A percentile compares a stretch with the other conserved stretches of the same genome.
Evolutionary conservation across 2,888 invertebrate species (phyloP).

Genomic region (Deroplatys truncata): DNA sequence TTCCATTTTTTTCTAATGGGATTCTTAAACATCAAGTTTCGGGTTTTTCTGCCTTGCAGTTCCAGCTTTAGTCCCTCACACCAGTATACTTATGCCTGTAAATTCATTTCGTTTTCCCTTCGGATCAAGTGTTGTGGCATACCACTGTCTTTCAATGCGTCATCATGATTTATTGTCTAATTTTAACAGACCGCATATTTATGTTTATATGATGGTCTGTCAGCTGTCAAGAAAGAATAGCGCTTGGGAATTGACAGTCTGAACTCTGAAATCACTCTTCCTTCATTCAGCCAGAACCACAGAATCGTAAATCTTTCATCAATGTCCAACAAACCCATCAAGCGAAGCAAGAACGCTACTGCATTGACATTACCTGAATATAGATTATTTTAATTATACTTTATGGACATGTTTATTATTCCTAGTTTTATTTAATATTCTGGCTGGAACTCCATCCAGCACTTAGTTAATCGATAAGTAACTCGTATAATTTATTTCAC

Average conservation of each 20-base stretch:
- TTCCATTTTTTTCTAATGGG: too few species aligned
- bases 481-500: too few species aligned
- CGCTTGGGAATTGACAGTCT: neutral
- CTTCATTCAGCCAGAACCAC: neutral
- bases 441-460: too few species aligned
- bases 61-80: too few species aligned
- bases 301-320: neutral
- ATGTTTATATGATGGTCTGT: neutral
- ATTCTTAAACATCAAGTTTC: too few species aligned
- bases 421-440: too few species aligned
- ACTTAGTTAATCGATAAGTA: too few species aligned
- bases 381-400: neutral
- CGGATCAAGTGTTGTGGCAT: neutral
- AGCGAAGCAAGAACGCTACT: neutral
- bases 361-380: neutral
- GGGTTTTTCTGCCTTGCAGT: too few species aligned
- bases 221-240: neutral
- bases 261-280: neutral
- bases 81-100: too few species aligned
- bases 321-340: neutral
- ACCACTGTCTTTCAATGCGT: too few species aligned
- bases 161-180: neutral
- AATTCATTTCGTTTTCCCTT: too few species aligned
- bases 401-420: neutral
- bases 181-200: neutral